Conservation (phyloP, 2,113 vertebrate species). For the Coptodon bakossiorum region DNA sequence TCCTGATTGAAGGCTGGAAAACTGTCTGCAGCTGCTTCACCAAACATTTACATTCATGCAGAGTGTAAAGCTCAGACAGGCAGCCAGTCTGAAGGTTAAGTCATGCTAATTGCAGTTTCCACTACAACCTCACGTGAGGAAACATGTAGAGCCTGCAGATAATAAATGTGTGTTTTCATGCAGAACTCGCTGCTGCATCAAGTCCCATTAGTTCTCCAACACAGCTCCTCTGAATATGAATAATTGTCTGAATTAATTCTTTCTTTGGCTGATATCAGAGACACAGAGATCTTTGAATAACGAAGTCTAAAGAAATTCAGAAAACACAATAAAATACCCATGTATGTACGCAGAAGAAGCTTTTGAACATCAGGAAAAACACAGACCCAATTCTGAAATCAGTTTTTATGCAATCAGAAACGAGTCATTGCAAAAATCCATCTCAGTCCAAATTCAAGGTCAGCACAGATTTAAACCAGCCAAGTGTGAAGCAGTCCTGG, state of each 20-base stretch:
- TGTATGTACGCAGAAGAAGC: fast-evolving
- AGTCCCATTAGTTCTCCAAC: background rate
- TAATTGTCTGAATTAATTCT: background rate
- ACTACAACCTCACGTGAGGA: background rate
- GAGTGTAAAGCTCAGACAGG: background rate
- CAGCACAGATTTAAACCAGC: background rate
- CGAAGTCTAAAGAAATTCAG: fast-evolving
- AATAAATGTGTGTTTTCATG: background rate
- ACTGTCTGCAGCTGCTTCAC: background rate
- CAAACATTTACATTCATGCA: background rate
- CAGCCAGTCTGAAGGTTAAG: background rate
- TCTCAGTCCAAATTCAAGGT: background rate
- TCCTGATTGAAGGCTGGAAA: background rate
- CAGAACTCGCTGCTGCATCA: background rate
- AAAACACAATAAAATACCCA: background rate
- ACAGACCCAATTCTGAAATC: background rate
- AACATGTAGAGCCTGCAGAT: background rate
- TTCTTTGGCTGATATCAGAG: background rate
- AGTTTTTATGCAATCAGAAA: background rate
- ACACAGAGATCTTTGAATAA: background rate
- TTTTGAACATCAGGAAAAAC: background rate
- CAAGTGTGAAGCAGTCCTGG: background rate
- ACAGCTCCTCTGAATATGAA: background rate
- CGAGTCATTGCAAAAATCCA: background rate
- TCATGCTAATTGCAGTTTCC: background rate